Conservation (phyloP, 2,888 invertebrate genomes). For the Amorpha juglandis region DNA sequence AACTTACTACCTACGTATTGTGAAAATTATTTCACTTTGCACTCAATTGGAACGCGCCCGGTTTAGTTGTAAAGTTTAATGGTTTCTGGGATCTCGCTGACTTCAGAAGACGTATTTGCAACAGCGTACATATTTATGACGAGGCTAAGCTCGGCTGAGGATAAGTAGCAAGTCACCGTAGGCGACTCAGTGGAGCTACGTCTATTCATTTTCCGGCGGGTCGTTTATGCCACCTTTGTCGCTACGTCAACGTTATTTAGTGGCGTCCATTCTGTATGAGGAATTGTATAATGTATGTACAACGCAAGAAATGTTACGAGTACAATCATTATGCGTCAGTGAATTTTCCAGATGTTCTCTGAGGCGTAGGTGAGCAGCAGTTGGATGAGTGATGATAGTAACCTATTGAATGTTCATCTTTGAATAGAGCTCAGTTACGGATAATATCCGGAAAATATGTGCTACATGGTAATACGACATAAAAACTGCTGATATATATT, state of each 20-base stretch:
- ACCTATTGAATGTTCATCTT: background rate
- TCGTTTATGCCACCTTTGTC: conserved; percentile 24
- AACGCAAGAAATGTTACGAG: background rate
- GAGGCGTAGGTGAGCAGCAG: background rate
- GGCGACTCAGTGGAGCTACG: background rate
- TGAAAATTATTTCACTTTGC: no score
- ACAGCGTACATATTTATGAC: conserved; percentile 21
- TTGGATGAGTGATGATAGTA: background rate
- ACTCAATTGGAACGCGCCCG: background rate
- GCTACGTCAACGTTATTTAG: conserved; percentile 24
- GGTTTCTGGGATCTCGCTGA: conserved; percentile 2
- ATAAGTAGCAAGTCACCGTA: background rate
- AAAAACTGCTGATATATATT: no score
- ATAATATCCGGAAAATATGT: background rate
- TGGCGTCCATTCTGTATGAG: conserved; percentile 7
- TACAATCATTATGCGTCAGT: background rate
- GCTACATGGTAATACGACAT: no score
- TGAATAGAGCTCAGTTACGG: background rate
- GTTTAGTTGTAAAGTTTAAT: background rate
- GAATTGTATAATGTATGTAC: conserved; percentile 10
- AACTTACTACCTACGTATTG: background rate
- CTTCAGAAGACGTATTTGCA: conserved; percentile 4
- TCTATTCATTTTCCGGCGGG: conserved; percentile 23
- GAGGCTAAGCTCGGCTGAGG: background rate
- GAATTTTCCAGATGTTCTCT: background rate